These are phyloP conservation scores for Toxotes chatareus DNA, from an alignment of 2,113 vertebrate genomes.

Conservation along the genomic window DNA sequence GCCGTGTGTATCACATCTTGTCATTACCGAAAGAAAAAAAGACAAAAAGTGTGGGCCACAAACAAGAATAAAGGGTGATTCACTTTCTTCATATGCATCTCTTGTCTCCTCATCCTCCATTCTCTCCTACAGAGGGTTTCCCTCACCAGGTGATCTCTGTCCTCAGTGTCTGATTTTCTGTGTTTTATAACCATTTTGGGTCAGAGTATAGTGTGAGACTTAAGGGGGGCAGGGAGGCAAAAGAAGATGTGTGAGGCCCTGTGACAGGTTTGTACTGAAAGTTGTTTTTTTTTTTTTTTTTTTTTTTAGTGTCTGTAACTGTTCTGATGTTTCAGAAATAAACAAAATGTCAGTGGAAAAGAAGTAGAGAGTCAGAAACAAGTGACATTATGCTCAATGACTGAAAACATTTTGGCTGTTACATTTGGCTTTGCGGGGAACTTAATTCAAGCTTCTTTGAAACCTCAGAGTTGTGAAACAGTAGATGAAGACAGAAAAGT, in stretches of 20 bases:
- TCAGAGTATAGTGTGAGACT: background rate
- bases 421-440: constrained; percentile 31
- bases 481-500: constrained; percentile 34
- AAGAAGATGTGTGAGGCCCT: constrained; percentile 14
- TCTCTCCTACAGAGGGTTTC: constrained; percentile 72
- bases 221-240: background rate
- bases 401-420: constrained; percentile 42
- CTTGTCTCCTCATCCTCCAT: constrained; percentile 52
- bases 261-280: background rate
- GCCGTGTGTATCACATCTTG: constrained; percentile 42
- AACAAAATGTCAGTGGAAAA: constrained; percentile 82
- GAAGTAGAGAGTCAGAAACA: constrained; percentile 52
- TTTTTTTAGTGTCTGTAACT: background rate
- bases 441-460: constrained; percentile 64
- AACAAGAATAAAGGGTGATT: constrained; percentile 66
- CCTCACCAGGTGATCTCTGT: constrained; percentile 32
- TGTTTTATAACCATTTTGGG: constrained; percentile 1
- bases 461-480: constrained; percentile 66
- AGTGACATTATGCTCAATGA: constrained; percentile 72
- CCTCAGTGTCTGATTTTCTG: background rate
- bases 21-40: constrained; percentile 74
- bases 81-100: constrained; percentile 56
- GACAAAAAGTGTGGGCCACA: constrained; percentile 62
- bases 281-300: constrained; percentile 6
- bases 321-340: constrained; percentile 46